Percentiles rank a stretch among this genome's conserved stretches.
phyloP scores from a whole-genome alignment of 2,888 invertebrate species.

The Euplexia lucipara region DNA sequence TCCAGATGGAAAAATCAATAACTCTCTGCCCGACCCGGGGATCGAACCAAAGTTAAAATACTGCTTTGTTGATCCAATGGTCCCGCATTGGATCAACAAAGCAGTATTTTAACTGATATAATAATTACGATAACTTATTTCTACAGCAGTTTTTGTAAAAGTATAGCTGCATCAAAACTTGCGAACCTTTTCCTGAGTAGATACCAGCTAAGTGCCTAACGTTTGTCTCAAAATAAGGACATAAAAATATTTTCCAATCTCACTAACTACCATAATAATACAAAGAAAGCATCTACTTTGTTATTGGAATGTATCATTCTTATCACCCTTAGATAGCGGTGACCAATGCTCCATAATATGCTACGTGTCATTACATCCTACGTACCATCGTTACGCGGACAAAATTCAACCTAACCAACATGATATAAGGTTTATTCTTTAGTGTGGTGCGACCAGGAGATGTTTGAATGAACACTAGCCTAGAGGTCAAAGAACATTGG shows the following conservation, averaged over 20 bases:
- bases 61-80: too few species aligned
- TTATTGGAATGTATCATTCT: slow-evolving; percentile 86
- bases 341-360: slow-evolving; percentile 76
- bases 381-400: slow-evolving; percentile 49
- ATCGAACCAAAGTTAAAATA: too few species aligned
- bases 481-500: slow-evolving; percentile 87
- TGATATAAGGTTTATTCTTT: slow-evolving; percentile 56
- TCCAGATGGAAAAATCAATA: too few species aligned
- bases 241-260: slow-evolving; percentile 49
- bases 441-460: slow-evolving; percentile 36
- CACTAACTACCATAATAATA: slow-evolving; percentile 63
- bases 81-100: too few species aligned
- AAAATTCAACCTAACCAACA: slow-evolving; percentile 63
- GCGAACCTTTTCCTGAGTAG: background rate
- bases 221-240: slow-evolving; percentile 14
- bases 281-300: slow-evolving; percentile 85
- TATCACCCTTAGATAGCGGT: slow-evolving; percentile 84
- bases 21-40: too few species aligned
- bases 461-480: slow-evolving; percentile 64
- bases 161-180: too few species aligned
- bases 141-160: too few species aligned
- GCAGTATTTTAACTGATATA: too few species aligned
- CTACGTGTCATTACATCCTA: slow-evolving; percentile 66
- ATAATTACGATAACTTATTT: too few species aligned
- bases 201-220: too few species aligned